phyloP scores from a whole-genome alignment of 2,888 invertebrate genomes.

The Philonicus albiceps region DNA sequence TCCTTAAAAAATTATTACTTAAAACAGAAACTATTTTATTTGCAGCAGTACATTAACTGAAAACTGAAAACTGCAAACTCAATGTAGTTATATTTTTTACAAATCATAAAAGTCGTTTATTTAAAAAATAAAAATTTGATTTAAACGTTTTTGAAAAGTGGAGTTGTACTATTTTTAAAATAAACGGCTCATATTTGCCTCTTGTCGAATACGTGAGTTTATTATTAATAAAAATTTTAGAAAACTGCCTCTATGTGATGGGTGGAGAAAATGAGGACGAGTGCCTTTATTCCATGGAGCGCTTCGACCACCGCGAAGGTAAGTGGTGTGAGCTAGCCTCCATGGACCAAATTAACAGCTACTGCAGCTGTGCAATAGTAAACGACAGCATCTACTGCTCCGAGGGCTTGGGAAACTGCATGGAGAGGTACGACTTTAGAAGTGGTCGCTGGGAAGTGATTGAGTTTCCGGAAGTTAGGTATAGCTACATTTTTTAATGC shows the following conservation, averaged over 20 bases:
- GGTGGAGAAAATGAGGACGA: slow-evolving; percentile 55
- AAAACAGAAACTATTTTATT: too few relatives aligned
- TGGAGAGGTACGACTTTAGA: slow-evolving; percentile 55
- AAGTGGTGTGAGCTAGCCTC: slow-evolving; percentile 52
- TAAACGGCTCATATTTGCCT: too few relatives aligned
- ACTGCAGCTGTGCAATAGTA: slow-evolving; percentile 54
- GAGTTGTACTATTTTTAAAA: too few relatives aligned
- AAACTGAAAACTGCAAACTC: too few relatives aligned
- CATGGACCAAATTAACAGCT: slow-evolving; percentile 54
- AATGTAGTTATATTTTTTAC: too few relatives aligned
- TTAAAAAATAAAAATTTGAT: too few relatives aligned
- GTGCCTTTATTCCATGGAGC: slow-evolving; percentile 54
- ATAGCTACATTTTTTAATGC: neutral
- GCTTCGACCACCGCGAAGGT: slow-evolving; percentile 54
- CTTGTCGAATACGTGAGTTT: too few relatives aligned
- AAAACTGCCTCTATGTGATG: slow-evolving; percentile 54
- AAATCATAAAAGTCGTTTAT: too few relatives aligned
- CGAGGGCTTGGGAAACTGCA: slow-evolving; percentile 54
- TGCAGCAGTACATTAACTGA: too few relatives aligned
- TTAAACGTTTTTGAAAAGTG: too few relatives aligned
- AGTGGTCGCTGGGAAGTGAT: slow-evolving; percentile 55
- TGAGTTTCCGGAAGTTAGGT: slow-evolving; percentile 54
- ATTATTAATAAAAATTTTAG: slow-evolving; percentile 36
- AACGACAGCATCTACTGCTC: slow-evolving; percentile 54
- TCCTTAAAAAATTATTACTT: too few relatives aligned